phyloP scores from a whole-genome alignment of 2,888 invertebrate species.

The Aphodius granarius region DNA sequence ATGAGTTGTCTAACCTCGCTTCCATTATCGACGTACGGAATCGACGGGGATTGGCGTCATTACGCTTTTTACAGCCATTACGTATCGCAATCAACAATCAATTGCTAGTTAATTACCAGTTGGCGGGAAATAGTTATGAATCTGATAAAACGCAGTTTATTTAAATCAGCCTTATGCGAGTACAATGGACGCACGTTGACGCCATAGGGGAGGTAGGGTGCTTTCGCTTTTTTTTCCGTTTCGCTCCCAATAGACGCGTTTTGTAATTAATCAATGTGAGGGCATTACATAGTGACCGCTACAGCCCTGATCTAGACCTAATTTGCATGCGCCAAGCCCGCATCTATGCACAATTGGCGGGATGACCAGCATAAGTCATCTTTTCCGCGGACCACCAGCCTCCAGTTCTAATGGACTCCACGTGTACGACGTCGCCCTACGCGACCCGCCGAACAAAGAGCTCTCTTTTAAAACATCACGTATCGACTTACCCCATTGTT shows the following conservation, averaged over 20 bases:
- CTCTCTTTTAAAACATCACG: neutral
- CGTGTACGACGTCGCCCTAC: slow-evolving; percentile 31
- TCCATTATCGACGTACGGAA: slow-evolving; percentile 11
- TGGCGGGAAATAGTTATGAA: slow-evolving; percentile 16
- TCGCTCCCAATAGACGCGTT: slow-evolving; percentile 25
- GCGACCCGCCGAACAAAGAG: neutral
- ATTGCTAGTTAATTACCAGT: slow-evolving; percentile 24
- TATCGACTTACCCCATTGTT: slow-evolving; percentile 4
- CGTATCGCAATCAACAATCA: slow-evolving; percentile 28
- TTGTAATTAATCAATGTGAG: slow-evolving; percentile 47
- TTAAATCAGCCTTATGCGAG: slow-evolving; percentile 7
- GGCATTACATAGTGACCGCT: slow-evolving; percentile 40
- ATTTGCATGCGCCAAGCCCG: slow-evolving; percentile 49
- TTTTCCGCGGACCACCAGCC: slow-evolving; percentile 36
- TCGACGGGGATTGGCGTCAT: slow-evolving; percentile 24
- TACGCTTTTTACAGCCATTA: slow-evolving; percentile 26
- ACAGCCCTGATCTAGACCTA: slow-evolving; percentile 42
- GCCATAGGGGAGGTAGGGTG: neutral
- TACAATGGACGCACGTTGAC: neutral
- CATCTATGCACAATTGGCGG: slow-evolving; percentile 46
- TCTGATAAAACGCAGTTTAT: slow-evolving; percentile 14
- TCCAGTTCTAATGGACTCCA: slow-evolving; percentile 40
- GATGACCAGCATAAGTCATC: slow-evolving; percentile 49
- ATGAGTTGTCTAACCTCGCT: slow-evolving; percentile 22
- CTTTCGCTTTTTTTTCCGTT: neutral